Base-by-base conservation (phyloP, 2,888 invertebrate genomes). In the Tachina grossa region DNA sequence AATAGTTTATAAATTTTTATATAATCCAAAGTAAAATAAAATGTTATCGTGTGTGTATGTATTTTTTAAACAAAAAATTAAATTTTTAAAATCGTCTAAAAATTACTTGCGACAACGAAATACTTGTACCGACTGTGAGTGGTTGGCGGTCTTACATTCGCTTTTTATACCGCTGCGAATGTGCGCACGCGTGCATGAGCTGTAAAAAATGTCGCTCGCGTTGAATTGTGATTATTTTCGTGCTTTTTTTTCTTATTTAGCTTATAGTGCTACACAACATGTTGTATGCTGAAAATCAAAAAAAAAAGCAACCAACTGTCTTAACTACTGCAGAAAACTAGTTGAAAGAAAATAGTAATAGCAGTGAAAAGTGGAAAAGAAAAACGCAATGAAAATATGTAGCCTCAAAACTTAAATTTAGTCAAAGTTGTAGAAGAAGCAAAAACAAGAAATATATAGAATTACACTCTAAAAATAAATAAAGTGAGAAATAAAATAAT, bases 91-190 rank as follows among this genome's bases (percentile, higher is more conserved):
- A 74, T 78, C 63, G 78, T 57, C 81, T 81, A 47, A 80, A 86
- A 86, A 71, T 86, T 83, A 86, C 87, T 77, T 87, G 85, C 85
- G 86, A 85, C 85, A 86, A 88, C 88, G 84, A 92, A 92, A 90
- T 91, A 90, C 92, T 91, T 90, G 91, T 89, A 92, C 91, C 92
- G 93, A 93, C 93, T 93, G 92, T 93, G 91, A 92, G 90, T 91
- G 92, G 91, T 91, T 92, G 90, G 92, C 90, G 91, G 90, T 90
- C 91, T 90, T 90, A 91, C 93, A 92, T 92, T 91, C 91, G 92
- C 93, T 93, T 93, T 93, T 93, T 93, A 93, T 93, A 93, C 92
- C 92, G 92, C 91, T 90, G 88, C 88, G 88, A 87, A 87, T 87
- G 87, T 88, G 91, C 91, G 91, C 91, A 91, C 87, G 91, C 91